Percentiles rank a stretch among this genome's conserved stretches.
Evolutionary conservation across 35 echinoderm and acorn worm genomes (phyloP).

Genomic region (Heliocidaris tuberculata): DNA sequence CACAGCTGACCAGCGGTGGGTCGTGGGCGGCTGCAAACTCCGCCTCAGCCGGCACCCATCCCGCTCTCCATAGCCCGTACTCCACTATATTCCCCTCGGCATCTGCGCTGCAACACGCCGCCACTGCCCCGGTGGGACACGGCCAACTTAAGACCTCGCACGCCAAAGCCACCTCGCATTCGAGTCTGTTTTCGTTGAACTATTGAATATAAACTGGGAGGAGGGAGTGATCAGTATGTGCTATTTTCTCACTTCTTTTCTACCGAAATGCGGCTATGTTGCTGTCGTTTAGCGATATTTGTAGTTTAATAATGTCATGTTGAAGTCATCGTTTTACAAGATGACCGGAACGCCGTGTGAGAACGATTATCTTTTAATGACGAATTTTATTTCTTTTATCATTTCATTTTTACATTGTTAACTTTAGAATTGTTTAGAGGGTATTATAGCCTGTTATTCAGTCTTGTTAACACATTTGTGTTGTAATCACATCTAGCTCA

Average conservation of each 20-base stretch:
- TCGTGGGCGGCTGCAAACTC: slow-evolving; percentile 34
- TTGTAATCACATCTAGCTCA: too few species aligned
- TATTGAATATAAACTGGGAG: slow-evolving; percentile 52
- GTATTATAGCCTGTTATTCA: too few species aligned
- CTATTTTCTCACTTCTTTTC: slow-evolving; percentile 1
- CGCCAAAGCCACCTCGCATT: slow-evolving; percentile 76
- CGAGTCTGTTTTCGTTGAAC: slow-evolving; percentile 88
- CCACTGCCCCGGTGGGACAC: slow-evolving; percentile 58
- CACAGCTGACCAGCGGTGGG: slow-evolving; percentile 34
- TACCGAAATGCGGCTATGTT: not conserved
- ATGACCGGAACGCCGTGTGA: not conserved
- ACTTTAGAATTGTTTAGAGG: too few species aligned
- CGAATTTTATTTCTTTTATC: not conserved
- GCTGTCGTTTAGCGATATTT: not conserved
- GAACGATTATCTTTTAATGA: not conserved
- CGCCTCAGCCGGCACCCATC: slow-evolving; percentile 56
- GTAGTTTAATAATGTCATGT: not conserved
- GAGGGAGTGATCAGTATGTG: not conserved
- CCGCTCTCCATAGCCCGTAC: slow-evolving; percentile 81
- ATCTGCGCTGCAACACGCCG: slow-evolving; percentile 66
- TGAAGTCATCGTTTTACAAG: not conserved
- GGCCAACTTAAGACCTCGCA: slow-evolving; percentile 85
- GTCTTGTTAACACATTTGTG: too few species aligned
- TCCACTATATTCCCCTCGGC: slow-evolving; percentile 83
- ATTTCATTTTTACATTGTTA: too few species aligned